Conservation (phyloP, 1,140 invertebrate genomes). For the Drosophila willistoni region DNA sequence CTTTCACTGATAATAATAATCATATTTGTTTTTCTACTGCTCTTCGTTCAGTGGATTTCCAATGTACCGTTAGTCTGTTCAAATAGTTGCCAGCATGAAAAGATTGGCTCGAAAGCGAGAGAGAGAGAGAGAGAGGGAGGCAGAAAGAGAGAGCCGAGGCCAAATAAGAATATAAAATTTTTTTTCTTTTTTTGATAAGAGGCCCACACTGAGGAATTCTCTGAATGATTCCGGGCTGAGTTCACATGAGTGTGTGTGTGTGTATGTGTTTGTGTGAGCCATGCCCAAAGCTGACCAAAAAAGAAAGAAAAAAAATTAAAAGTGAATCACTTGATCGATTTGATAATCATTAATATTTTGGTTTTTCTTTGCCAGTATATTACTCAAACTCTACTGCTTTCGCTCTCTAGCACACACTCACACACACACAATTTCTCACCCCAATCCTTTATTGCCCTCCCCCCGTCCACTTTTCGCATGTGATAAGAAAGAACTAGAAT, state of each 20-base stretch:
- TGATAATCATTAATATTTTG: constrained; percentile 23
- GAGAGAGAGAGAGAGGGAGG: background rate
- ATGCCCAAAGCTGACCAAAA: constrained; percentile 18
- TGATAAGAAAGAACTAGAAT: constrained; percentile 3
- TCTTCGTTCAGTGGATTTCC: background rate
- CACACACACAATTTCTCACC: background rate
- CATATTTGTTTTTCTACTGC: constrained; percentile 7
- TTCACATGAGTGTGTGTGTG: background rate
- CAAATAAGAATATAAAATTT: constrained; percentile 14
- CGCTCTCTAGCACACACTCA: background rate
- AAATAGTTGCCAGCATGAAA: constrained; percentile 16
- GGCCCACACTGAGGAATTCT: constrained; percentile 30
- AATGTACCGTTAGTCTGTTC: constrained; percentile 17
- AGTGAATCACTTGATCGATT: constrained; percentile 56
- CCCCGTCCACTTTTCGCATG: background rate
- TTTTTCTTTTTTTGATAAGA: constrained; percentile 37
- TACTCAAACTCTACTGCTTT: background rate
- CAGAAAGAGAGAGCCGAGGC: constrained; percentile 10
- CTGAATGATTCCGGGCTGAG: constrained; percentile 41
- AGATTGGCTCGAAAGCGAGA: constrained; percentile 1
- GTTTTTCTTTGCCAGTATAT: background rate
- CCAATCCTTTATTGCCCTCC: background rate
- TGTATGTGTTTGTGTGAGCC: constrained; percentile 35
- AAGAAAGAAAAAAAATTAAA: constrained; percentile 1
- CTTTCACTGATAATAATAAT: constrained; percentile 6